A percentile compares a stretch with the other conserved stretches of the same genome.
phyloP scores from a whole-genome alignment of 2,888 invertebrate species.

The Hypselothyrea guttata region DNA sequence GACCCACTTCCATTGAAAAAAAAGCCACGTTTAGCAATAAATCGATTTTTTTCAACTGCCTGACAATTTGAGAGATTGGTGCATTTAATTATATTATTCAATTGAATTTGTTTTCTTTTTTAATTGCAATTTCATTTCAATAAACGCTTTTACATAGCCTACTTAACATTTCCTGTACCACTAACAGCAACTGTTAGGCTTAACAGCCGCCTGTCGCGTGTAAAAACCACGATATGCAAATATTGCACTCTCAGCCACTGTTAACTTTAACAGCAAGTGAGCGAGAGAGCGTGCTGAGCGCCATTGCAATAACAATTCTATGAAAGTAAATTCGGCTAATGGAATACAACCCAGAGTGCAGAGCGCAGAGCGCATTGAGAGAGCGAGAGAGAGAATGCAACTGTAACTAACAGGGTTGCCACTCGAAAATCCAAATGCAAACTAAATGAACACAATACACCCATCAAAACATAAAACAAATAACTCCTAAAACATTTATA shows the following conservation, averaged over 20 bases:
- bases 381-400: slow-evolving; percentile 2
- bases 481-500: too few relatives aligned
- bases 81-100: too few relatives aligned
- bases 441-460: too few relatives aligned
- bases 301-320: slow-evolving; percentile 11
- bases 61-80: too few relatives aligned
- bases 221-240: slow-evolving; percentile 1
- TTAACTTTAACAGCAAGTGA: slow-evolving; percentile 28
- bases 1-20: too few relatives aligned
- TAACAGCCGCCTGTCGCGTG: slow-evolving; percentile 19
- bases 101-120: too few relatives aligned
- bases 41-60: too few relatives aligned
- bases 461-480: too few relatives aligned
- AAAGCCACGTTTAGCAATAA: not conserved
- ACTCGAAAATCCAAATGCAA: too few relatives aligned
- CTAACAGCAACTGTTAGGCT: too few relatives aligned
- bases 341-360: not conserved
- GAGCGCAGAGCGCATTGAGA: not conserved
- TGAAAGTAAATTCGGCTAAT: slow-evolving; percentile 8
- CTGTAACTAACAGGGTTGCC: too few relatives aligned
- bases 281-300: not conserved
- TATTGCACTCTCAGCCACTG: slow-evolving; percentile 16
- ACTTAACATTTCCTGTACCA: not conserved
- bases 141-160: not conserved
- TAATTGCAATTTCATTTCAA: not conserved